Evolutionary conservation across 1,140 invertebrate species (phyloP).

Genomic region (Phymorhynchus buccinoides): DNA sequence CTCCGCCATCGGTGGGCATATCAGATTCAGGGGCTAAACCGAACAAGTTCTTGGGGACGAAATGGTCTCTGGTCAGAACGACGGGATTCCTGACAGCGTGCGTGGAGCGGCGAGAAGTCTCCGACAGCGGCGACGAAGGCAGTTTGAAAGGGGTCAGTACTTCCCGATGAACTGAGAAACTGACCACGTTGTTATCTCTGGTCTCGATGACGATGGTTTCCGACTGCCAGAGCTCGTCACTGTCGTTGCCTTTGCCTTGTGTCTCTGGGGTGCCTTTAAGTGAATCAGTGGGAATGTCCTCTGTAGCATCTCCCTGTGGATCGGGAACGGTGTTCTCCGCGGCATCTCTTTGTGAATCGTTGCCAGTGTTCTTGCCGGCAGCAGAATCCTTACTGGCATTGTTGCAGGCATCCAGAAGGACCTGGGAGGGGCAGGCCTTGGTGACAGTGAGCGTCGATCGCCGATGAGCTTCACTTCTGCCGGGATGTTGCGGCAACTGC

Average conservation of each 20-base stretch:
- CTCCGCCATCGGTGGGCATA: neutral
- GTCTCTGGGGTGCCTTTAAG: neutral
- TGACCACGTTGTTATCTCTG: conserved; percentile 7
- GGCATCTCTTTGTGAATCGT: no score
- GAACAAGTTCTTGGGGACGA: conserved; percentile 5
- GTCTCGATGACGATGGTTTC: conserved; percentile 30
- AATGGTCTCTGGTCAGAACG: conserved; percentile 42
- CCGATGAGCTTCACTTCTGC: conserved; percentile 41
- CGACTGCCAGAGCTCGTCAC: conserved; percentile 23
- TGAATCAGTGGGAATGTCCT: neutral
- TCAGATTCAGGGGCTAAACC: neutral
- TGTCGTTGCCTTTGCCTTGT: neutral
- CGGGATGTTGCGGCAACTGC: conserved; percentile 45
- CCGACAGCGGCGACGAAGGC: conserved; percentile 56
- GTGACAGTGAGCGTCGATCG: conserved; percentile 59
- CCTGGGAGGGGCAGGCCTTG: conserved; percentile 62
- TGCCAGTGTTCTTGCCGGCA: neutral
- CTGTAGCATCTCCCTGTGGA: no score
- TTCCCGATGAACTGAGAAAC: conserved; percentile 20
- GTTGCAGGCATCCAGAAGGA: conserved; percentile 49
- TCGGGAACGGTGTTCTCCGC: no score
- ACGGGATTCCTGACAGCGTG: conserved; percentile 61
- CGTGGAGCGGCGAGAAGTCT: conserved; percentile 61
- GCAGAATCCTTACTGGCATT: neutral
- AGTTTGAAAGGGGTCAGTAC: conserved; percentile 53